phyloP scores from a whole-genome alignment of 2,113 vertebrate genomes.

The Glareola pratincola region DNA sequence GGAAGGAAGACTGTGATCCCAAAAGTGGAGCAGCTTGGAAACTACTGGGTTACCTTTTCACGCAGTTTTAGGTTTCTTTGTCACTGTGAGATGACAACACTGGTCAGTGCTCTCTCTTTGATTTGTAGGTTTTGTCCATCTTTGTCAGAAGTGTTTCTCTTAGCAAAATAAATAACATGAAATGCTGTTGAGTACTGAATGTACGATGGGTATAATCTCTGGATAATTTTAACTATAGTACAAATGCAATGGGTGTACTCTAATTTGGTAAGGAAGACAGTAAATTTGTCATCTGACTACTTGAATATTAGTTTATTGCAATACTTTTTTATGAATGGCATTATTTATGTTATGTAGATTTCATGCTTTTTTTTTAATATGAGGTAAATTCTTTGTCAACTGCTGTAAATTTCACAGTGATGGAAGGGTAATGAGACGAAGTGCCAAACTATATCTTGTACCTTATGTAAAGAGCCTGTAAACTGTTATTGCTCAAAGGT shows the following conservation, averaged over 20 bases:
- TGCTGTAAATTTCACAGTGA: constrained; percentile 16
- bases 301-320: neutral
- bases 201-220: neutral
- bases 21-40: neutral
- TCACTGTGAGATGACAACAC: neutral
- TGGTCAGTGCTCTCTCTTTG: neutral
- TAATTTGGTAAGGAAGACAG: neutral
- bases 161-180: neutral
- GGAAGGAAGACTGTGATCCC: neutral
- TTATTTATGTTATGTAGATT: neutral
- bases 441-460: neutral
- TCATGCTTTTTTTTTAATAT: neutral
- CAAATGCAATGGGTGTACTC: neutral
- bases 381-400: neutral
- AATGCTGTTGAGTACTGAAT: neutral
- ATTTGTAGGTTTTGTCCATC: neutral
- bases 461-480: neutral
- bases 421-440: constrained; percentile 8
- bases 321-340: neutral
- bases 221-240: neutral
- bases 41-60: neutral
- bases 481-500: neutral
- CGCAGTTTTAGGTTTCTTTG: neutral
- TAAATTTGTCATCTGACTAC: neutral
- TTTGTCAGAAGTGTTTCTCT: neutral